Base-by-base conservation (phyloP, 1,140 invertebrate genomes). In the Atta texana region DNA sequence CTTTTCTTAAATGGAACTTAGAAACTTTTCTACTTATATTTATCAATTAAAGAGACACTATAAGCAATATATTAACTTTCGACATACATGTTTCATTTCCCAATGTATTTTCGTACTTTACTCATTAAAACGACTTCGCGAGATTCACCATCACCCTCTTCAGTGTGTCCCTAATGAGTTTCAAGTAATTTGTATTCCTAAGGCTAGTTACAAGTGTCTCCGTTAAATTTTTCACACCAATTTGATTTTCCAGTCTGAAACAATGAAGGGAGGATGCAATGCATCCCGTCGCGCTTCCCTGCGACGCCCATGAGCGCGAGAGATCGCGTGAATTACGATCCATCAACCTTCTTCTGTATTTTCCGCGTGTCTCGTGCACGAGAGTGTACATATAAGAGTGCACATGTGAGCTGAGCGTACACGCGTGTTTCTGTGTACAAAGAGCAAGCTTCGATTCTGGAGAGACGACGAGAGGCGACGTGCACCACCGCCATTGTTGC, bases 361-460 rank as follows among this genome's bases (percentile, higher is more conserved):
- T 82, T 69, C 51, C 80, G 28, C 31, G 77, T 39, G 24, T n/a
- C 34, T 44, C 63, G 28, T 10, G 59, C 24, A 51, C 14, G 64
- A 14, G 14, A 16, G 14, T 21, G 57, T 24, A n/a, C 64, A 6
- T 55, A n/a, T 34, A 6, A 63, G 75, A 31, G 28, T 44, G 14
- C 31, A 44, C 21, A 14, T 84, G 77, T 86, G 84, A 51, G 81
- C 68, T 77, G 85, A 72, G 53, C 34, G 66, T 91, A 86, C 72
- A 59, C 86, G 71, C 49, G 63, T 66, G 39, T 64, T 71, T 72
- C 78, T 93, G 92, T 94, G 91, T 93, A 87, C 91, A 68, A 87
- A 75, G 66, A 92, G 91, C 92, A 93, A 94, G 93, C 93, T 92
- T 93, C 85, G 71, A 71, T 89, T 90, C 63, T 39, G n/a, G 2